Conservation (phyloP, 2,113 vertebrate species). For the Limnothrissa miodon region DNA sequence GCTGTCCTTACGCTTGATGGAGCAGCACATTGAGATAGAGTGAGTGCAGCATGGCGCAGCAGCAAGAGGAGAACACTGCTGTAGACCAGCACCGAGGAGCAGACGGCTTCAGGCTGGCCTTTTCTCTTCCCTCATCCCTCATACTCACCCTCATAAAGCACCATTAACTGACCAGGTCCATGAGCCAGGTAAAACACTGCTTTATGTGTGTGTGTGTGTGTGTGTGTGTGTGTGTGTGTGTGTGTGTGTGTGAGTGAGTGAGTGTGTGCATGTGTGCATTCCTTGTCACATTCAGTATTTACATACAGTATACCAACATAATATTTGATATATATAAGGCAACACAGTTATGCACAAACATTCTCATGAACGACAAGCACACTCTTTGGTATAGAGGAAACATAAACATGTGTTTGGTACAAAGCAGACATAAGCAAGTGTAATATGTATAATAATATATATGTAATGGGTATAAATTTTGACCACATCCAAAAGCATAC, state of each 20-base stretch:
- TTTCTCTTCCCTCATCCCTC: not conserved
- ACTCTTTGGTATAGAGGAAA: not conserved
- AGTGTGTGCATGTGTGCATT: not conserved
- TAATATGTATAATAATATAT: too few relatives aligned
- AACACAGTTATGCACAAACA: not conserved
- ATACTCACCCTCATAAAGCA: not conserved
- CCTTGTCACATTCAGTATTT: not conserved
- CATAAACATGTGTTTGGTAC: not conserved
- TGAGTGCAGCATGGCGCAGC: not conserved
- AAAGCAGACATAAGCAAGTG: too few relatives aligned
- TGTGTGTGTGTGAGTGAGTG: not conserved
- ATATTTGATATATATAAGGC: not conserved
- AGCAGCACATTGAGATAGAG: slow-evolving; percentile 23
- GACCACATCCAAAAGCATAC: not conserved
- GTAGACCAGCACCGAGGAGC: not conserved
- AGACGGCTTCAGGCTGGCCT: not conserved
- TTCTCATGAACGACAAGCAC: not conserved
- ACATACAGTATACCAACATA: not conserved
- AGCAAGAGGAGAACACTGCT: not conserved
- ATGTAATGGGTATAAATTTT: too few relatives aligned
- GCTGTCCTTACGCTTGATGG: slow-evolving; percentile 27
- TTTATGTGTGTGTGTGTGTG: too few relatives aligned
- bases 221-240: not conserved
- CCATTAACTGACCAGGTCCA: not conserved
- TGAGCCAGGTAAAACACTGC: not conserved